A percentile compares a stretch with the other conserved stretches of the same genome.
Evolutionary conservation across 2,888 invertebrate species (phyloP).

Genomic region (Diplazon laetatorius): DNA sequence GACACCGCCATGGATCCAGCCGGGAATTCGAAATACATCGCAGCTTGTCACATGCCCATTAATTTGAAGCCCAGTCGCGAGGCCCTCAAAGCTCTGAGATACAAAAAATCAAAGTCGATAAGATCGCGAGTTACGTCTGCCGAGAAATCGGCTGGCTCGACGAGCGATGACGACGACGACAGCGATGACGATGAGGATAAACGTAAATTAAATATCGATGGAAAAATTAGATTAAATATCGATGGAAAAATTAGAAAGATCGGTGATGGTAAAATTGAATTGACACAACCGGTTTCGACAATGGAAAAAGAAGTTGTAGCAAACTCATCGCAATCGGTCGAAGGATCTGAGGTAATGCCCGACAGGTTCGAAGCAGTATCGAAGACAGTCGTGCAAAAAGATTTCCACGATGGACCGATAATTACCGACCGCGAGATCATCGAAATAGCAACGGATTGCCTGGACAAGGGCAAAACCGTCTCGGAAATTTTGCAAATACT

Average conservation of each 20-base stretch:
- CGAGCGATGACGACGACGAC: constrained; percentile 57
- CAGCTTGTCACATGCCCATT: constrained; percentile 77
- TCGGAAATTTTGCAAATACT: constrained; percentile 67
- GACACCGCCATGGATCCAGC: constrained; percentile 64
- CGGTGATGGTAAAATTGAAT: background rate
- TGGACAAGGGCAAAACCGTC: constrained; percentile 52
- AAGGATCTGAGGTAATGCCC: background rate
- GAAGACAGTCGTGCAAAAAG: constrained; percentile 1
- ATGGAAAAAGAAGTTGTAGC: background rate
- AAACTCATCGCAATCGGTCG: background rate
- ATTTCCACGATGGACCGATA: constrained; percentile 16
- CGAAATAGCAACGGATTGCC: constrained; percentile 57
- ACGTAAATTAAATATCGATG: constrained; percentile 29
- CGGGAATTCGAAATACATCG: constrained; percentile 71
- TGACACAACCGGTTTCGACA: background rate
- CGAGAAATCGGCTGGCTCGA: constrained; percentile 60
- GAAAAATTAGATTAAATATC: constrained; percentile 11
- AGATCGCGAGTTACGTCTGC: constrained; percentile 66
- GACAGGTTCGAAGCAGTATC: background rate
- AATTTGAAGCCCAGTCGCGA: constrained; percentile 75
- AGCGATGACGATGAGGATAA: constrained; percentile 56
- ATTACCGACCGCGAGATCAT: constrained; percentile 62
- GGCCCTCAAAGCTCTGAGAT: constrained; percentile 75
- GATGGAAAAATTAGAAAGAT: background rate
- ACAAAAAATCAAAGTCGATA: constrained; percentile 66